phyloP scores from a whole-genome alignment of 1,140 invertebrate genomes.

The Drosophila lacertosa region DNA sequence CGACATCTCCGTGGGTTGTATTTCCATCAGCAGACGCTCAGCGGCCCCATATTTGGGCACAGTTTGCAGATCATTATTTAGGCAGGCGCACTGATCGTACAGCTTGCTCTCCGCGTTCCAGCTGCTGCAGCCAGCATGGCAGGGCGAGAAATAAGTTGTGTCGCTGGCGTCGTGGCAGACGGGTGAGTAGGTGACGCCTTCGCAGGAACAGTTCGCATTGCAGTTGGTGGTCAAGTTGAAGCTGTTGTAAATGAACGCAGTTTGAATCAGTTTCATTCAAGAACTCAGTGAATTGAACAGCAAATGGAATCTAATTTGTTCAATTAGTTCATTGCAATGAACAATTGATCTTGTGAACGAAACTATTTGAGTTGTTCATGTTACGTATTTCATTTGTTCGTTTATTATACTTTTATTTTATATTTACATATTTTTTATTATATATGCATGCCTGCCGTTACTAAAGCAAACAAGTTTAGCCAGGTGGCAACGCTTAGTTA shows the following conservation, averaged over 20 bases:
- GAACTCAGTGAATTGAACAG: too few species aligned
- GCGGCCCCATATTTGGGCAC: slow-evolving; percentile 6
- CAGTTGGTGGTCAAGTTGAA: slow-evolving; percentile 85
- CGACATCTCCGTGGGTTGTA: slow-evolving; percentile 9
- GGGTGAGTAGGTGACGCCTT: slow-evolving; percentile 85
- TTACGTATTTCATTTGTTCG: too few species aligned
- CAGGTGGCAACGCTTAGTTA: background rate
- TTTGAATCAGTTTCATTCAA: too few species aligned
- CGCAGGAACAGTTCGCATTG: slow-evolving; percentile 86
- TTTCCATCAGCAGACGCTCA: slow-evolving; percentile 27
- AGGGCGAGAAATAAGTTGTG: slow-evolving; percentile 87
- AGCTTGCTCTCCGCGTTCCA: slow-evolving; percentile 65
- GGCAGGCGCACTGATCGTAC: slow-evolving; percentile 56
- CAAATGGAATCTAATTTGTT: too few species aligned
- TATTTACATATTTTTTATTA: too few species aligned
- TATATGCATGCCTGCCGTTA: background rate
- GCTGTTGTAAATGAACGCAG: too few species aligned
- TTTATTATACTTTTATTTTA: too few species aligned
- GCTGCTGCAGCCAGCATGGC: slow-evolving; percentile 86
- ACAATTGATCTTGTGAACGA: too few species aligned
- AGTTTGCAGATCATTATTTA: slow-evolving; percentile 3
- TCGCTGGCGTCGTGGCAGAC: slow-evolving; percentile 86
- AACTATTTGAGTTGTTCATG: too few species aligned
- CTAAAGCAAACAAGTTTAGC: background rate
- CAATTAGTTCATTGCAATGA: too few species aligned